Percentiles rank a stretch among this genome's conserved stretches.
Evolutionary conservation across 2,797 vertebrate species (phyloP).

Genomic region (Poeciliopsis turneri): DNA sequence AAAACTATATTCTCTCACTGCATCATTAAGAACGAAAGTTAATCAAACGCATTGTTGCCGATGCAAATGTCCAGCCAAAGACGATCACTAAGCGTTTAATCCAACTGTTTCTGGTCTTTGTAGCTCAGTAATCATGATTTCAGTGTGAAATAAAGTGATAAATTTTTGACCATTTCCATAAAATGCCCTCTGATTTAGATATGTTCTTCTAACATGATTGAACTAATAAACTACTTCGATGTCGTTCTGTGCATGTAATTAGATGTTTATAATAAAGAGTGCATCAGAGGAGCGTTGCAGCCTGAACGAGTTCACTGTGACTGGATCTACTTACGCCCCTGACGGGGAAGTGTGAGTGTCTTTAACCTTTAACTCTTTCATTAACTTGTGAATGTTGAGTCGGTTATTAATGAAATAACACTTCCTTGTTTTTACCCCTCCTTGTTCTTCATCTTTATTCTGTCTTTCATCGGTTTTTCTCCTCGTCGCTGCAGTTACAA

Average conservation of each 20-base stretch:
- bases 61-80: neutral
- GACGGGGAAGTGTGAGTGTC: conserved; percentile 86
- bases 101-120: neutral
- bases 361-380: conserved; percentile 56
- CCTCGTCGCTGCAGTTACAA: conserved; percentile 68
- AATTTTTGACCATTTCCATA: neutral
- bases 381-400: conserved; percentile 14
- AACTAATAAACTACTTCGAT: conserved; percentile 33
- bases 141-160: neutral
- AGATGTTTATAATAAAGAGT: conserved; percentile 82
- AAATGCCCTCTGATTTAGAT: neutral
- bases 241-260: conserved; percentile 35
- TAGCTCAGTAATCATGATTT: neutral
- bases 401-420: neutral
- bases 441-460: neutral
- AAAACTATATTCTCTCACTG: neutral
- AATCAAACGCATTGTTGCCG: neutral
- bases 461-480: neutral
- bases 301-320: conserved; percentile 82
- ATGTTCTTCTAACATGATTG: conserved; percentile 11
- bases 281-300: conserved; percentile 73
- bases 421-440: neutral
- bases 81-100: neutral
- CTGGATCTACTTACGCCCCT: conserved; percentile 85
- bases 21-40: neutral